phyloP scores from a whole-genome alignment of 1,140 invertebrate species.

The Drosophila subobscura region DNA sequence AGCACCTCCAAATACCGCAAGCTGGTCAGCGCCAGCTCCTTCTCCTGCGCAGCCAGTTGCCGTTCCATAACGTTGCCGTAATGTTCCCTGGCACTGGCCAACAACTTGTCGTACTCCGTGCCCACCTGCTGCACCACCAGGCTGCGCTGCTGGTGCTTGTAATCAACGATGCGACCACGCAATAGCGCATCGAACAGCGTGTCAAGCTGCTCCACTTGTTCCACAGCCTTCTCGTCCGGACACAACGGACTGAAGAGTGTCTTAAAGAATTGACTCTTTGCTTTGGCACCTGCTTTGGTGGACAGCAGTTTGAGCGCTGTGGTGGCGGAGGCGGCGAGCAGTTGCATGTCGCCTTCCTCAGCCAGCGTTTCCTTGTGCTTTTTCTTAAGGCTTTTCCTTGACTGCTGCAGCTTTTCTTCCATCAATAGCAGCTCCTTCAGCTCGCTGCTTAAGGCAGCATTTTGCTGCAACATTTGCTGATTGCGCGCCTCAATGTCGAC shows the following conservation, averaged over 20 bases:
- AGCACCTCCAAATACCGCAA: slow-evolving; percentile 33
- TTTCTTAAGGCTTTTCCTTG: background rate
- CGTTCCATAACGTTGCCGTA: background rate
- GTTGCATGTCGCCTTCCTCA: slow-evolving; percentile 45
- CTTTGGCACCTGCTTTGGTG: background rate
- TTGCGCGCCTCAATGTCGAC: slow-evolving; percentile 6
- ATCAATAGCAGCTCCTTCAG: slow-evolving; percentile 17
- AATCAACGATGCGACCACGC: slow-evolving; percentile 6
- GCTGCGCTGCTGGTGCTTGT: slow-evolving; percentile 2
- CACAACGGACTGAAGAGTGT: slow-evolving; percentile 33
- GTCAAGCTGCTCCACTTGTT: slow-evolving; percentile 26
- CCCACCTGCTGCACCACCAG: slow-evolving; percentile 18
- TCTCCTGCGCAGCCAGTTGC: slow-evolving; percentile 27
- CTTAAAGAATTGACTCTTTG: slow-evolving; percentile 30
- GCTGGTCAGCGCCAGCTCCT: slow-evolving; percentile 29
- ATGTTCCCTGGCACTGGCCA: background rate
- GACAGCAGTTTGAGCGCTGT: slow-evolving; percentile 33
- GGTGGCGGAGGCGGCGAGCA: slow-evolving; percentile 29
- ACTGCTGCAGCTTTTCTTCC: background rate
- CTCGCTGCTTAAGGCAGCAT: slow-evolving; percentile 11
- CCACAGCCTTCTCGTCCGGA: slow-evolving; percentile 8
- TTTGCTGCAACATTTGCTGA: slow-evolving; percentile 18
- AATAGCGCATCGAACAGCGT: slow-evolving; percentile 20
- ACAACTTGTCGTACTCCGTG: slow-evolving; percentile 31
- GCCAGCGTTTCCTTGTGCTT: slow-evolving; percentile 2